phyloP scores from a whole-genome alignment of 2,888 invertebrate genomes.

The Heterodera filipjevi region DNA sequence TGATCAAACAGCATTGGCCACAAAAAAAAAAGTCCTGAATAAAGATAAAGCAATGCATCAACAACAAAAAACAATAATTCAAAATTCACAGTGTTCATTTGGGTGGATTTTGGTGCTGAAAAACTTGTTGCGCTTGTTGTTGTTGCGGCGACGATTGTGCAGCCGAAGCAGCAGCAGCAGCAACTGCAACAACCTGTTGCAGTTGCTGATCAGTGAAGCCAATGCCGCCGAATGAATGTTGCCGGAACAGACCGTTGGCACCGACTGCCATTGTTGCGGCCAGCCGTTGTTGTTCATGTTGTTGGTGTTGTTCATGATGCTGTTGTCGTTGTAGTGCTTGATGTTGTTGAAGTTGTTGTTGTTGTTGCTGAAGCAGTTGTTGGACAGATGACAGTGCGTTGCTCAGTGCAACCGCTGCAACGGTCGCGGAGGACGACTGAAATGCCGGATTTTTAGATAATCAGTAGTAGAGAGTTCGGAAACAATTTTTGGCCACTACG shows the following conservation, averaged over 20 bases:
- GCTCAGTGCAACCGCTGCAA: slow-evolving; percentile 34
- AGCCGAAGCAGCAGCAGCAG: background rate
- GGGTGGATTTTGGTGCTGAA: background rate
- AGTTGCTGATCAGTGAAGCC: slow-evolving; percentile 37
- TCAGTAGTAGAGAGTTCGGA: too few species aligned
- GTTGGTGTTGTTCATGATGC: slow-evolving; percentile 16
- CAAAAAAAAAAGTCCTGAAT: too few species aligned
- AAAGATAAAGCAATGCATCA: too few species aligned
- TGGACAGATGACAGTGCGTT: slow-evolving; percentile 17
- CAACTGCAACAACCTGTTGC: background rate
- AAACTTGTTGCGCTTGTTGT: background rate
- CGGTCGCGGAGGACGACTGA: slow-evolving; percentile 36
- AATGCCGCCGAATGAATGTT: slow-evolving; percentile 49
- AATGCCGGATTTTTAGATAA: too few species aligned
- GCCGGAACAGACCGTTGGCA: slow-evolving; percentile 36
- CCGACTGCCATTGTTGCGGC: background rate
- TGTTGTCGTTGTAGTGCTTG: slow-evolving; percentile 20
- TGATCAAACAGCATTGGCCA: too few species aligned
- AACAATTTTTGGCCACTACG: too few species aligned
- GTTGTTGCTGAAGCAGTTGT: slow-evolving; percentile 26
- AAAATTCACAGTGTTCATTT: background rate
- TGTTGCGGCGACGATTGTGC: background rate
- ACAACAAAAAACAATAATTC: too few species aligned
- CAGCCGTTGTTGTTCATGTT: slow-evolving; percentile 16
- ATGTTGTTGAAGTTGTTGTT: slow-evolving; percentile 19